phyloP scores from a whole-genome alignment of 2,113 vertebrate genomes.

The Grallaria varia region DNA sequence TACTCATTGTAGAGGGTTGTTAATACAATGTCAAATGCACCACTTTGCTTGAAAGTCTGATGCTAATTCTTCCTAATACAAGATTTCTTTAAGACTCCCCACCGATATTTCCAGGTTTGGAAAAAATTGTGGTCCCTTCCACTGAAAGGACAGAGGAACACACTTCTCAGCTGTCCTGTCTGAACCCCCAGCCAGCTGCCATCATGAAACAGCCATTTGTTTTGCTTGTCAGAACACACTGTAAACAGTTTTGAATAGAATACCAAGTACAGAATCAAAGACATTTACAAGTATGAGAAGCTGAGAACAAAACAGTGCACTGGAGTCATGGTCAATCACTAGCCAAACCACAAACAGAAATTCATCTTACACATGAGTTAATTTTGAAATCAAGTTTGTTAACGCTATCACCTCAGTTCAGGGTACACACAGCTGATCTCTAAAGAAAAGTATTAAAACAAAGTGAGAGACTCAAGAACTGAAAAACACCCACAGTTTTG shows the following conservation, averaged over 20 bases:
- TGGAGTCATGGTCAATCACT: neutral
- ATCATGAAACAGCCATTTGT: neutral
- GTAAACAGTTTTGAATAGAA: neutral
- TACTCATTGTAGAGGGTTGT: neutral
- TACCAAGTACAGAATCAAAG: neutral
- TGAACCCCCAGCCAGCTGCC: neutral
- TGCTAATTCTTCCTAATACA: neutral
- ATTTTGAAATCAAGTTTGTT: neutral
- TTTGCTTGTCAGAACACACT: neutral
- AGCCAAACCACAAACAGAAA: neutral
- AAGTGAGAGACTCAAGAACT: neutral
- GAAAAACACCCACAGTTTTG: neutral
- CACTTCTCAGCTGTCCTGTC: neutral
- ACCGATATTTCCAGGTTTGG: neutral
- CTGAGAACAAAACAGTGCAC: neutral
- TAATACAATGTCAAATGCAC: neutral
- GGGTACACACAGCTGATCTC: neutral
- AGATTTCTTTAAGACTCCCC: neutral
- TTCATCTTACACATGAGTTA: accelerated
- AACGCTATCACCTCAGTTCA: neutral
- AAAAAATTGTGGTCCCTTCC: neutral
- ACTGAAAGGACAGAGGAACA: neutral
- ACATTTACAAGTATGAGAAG: neutral
- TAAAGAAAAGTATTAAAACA: neutral
- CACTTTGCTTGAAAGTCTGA: neutral